Base-by-base conservation (phyloP, 2,888 invertebrate species). In the Drosophila incognita region DNA sequence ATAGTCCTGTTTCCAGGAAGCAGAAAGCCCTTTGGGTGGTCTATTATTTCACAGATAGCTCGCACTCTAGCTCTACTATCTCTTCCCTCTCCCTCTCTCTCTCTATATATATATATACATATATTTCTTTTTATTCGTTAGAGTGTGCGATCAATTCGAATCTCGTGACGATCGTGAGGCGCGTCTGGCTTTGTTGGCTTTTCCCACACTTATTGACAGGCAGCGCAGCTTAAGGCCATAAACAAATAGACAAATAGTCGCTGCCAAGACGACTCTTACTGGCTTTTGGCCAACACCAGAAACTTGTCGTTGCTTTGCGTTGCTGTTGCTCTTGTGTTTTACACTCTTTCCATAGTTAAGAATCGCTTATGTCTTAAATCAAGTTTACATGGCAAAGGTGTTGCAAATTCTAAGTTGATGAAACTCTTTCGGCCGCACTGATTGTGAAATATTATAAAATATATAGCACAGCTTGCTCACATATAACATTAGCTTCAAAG, bases 191-290 rank as follows among this genome's bases (percentile, higher is more conserved):
- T 83, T 86, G 86, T 86, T 86, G 80, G 86, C 86, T 87, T 86
- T 86, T 86, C 86, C 86, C 86, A 86, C 86, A 86, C 76, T 72
- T 85, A 85, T 87, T 87, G 85, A 85, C 85, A 77, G 81, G 79
- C 75, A 67, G 65, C 59, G 58, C 81, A 81, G 85, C 85, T 85
- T 87, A 85, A 81, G 81, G 83, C 87, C 87, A 85, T 85, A 85
- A 85, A 87, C 87, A 85, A 85, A 85, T 87, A 85, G 83, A 63
- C 83, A 87, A 85, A 85, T 77, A 85, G 74, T 79, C 71, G 60
- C 67, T 65, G 73, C 60, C 77, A 79, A 71, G 72, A 60, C 70
- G 69, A 53, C 64, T 69, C 67, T 71, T 75, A 75, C 86, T 82
- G 85, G 76, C 87, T 82, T 85, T 87, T 82, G 85, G 85, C 81